Conservation (phyloP, 53 echinoderm and acorn worm genomes). For the Hippasteria phrygiana region DNA sequence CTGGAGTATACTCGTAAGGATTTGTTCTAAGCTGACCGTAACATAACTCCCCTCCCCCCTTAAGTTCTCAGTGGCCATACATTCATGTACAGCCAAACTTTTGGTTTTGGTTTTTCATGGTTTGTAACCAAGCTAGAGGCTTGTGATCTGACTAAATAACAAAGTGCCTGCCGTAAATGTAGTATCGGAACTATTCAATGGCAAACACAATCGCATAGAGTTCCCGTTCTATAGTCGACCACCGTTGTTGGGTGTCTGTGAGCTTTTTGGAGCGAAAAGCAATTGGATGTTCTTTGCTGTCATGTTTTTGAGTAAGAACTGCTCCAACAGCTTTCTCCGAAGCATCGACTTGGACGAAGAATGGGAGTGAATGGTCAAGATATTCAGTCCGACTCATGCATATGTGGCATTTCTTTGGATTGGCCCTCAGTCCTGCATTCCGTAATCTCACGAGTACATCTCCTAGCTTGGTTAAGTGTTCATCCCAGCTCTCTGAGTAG, state of each 20-base stretch:
- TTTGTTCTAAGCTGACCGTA: too few relatives aligned
- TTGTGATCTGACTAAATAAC: neutral
- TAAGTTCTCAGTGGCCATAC: too few relatives aligned
- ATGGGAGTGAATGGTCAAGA: neutral
- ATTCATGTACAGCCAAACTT: neutral
- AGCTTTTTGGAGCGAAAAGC: conserved; percentile 22
- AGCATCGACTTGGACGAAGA: too few relatives aligned
- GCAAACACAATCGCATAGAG: conserved; percentile 7
- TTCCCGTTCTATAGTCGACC: conserved; percentile 36
- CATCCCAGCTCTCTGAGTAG: conserved; percentile 72
- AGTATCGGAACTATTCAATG: neutral
- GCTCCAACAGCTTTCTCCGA: conserved; percentile 18
- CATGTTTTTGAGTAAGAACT: conserved; percentile 25
- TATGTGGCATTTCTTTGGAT: conserved; percentile 68
- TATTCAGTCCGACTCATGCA: neutral
- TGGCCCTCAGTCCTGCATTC: conserved; percentile 57
- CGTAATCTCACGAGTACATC: conserved; percentile 58
- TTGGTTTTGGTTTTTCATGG: conserved; percentile 18
- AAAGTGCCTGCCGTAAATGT: neutral
- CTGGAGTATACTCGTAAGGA: too few relatives aligned
- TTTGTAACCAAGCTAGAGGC: conserved; percentile 1
- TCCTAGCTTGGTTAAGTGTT: conserved; percentile 46
- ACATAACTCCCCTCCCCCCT: too few relatives aligned
- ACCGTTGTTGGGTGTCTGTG: neutral
- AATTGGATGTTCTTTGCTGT: conserved; percentile 17